Percentiles rank a stretch among this genome's conserved stretches.
phyloP scores from a whole-genome alignment of 1,140 invertebrate genomes.

The Neodiprion fabricii region DNA sequence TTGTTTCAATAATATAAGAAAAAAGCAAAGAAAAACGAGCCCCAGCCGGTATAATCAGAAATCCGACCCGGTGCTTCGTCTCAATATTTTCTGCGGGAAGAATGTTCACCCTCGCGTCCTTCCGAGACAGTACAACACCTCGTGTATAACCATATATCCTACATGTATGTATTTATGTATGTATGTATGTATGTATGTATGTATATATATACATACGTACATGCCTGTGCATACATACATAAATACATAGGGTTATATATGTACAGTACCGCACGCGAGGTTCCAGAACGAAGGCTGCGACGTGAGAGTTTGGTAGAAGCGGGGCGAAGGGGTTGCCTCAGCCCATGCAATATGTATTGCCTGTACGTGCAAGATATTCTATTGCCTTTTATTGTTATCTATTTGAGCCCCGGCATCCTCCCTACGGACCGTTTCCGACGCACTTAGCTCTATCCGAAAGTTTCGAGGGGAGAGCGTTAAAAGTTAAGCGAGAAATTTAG shows the following conservation, averaged over 20 bases:
- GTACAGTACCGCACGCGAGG: not conserved
- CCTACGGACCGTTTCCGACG: not conserved
- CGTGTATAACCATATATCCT: not conserved
- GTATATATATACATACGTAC: not conserved
- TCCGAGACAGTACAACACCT: not conserved
- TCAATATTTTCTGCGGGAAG: not conserved
- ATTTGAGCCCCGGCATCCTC: conserved; percentile 8
- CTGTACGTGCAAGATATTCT: conserved; percentile 35
- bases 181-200: not conserved
- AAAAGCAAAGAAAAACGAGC: too few species aligned
- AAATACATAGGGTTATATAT: not conserved
- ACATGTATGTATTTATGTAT: not conserved
- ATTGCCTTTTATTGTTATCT: conserved; percentile 33
- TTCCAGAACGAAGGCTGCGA: not conserved
- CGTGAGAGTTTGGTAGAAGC: not conserved
- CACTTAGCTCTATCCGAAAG: not conserved
- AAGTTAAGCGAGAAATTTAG: not conserved
- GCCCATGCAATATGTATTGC: conserved; percentile 35
- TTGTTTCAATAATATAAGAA: too few species aligned
- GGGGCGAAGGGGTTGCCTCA: conserved; percentile 6
- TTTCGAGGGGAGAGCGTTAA: not conserved
- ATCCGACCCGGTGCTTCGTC: not conserved
- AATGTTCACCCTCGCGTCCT: not conserved
- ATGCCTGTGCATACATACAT: not conserved
- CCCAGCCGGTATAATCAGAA: not conserved